A percentile compares a stretch with the other conserved stretches of the same genome.
Conservation (phyloP, 1,140 invertebrate genomes). For the Babylonia areolata region DNA sequence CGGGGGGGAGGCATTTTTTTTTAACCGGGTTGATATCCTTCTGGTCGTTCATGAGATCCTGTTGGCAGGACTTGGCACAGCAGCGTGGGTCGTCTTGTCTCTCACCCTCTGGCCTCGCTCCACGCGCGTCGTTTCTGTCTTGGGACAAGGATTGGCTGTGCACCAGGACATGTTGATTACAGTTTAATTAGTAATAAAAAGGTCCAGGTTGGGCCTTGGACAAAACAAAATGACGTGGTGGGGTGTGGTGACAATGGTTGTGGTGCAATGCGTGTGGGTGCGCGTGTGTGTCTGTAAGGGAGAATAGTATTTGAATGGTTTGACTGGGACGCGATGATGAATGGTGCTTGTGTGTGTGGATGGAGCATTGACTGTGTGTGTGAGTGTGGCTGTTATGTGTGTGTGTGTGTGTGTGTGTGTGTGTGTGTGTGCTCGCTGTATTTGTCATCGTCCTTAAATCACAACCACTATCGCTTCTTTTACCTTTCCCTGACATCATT, state of each 20-base stretch:
- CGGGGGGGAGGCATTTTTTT: too few species aligned
- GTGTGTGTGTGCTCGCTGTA: background rate
- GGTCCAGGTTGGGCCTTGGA: background rate
- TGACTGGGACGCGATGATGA: too few species aligned
- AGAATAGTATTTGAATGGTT: too few species aligned
- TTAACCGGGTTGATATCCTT: too few species aligned
- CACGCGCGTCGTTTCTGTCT: background rate
- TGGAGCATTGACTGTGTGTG: background rate
- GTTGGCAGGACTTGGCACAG: too few species aligned
- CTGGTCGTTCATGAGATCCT: too few species aligned
- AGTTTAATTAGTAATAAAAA: background rate
- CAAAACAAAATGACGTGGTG: too few species aligned
- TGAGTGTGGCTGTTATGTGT: background rate
- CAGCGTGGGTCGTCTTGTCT: too few species aligned
- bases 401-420: slow-evolving; percentile 10
- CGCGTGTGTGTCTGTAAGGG: background rate
- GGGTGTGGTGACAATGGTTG: too few species aligned
- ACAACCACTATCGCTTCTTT: too few species aligned
- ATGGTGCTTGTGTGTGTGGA: background rate
- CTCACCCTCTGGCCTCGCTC: background rate
- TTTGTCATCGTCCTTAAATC: background rate
- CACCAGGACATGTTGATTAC: background rate
- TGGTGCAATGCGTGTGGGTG: background rate
- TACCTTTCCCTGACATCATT: too few species aligned
- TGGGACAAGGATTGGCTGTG: background rate